A percentile compares a stretch with the other conserved stretches of the same genome.
phyloP scores from a whole-genome alignment of 2,797 vertebrate genomes.

The Manis javanica region DNA sequence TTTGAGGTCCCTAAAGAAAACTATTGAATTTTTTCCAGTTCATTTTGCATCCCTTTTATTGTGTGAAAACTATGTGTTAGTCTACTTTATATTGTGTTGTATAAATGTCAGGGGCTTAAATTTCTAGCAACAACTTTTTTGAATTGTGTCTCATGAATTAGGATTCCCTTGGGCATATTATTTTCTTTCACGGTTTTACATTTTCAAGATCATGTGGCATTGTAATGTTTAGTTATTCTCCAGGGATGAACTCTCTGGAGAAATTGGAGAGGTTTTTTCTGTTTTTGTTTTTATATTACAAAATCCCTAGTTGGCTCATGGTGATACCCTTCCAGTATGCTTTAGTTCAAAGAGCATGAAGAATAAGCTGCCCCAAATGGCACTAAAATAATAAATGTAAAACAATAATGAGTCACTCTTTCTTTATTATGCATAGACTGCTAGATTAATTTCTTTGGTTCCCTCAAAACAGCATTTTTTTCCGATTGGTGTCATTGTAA shows the following conservation, averaged over 20 bases:
- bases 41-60: slow-evolving; percentile 42
- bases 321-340: background rate
- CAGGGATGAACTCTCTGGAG: slow-evolving; percentile 41
- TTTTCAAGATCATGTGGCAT: slow-evolving; percentile 37
- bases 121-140: slow-evolving; percentile 52
- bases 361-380: slow-evolving; percentile 58
- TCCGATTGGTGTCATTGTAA: slow-evolving; percentile 33
- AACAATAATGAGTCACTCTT: slow-evolving; percentile 3
- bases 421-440: slow-evolving; percentile 50
- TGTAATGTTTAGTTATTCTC: slow-evolving; percentile 44
- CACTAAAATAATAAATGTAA: slow-evolving; percentile 59
- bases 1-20: slow-evolving; percentile 46
- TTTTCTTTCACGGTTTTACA: slow-evolving; percentile 53
- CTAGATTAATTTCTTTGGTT: slow-evolving; percentile 14
- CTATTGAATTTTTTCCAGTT: slow-evolving; percentile 5
- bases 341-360: slow-evolving; percentile 70
- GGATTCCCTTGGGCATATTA: slow-evolving; percentile 9
- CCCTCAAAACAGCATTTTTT: slow-evolving; percentile 14
- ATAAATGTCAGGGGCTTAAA: slow-evolving; percentile 20
- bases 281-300: slow-evolving; percentile 52
- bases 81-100: background rate
- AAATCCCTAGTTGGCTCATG: background rate
- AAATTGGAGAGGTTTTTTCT: slow-evolving; percentile 33
- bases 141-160: slow-evolving; percentile 44
- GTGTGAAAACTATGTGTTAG: slow-evolving; percentile 27